Evolutionary conservation across 2,113 vertebrate species (phyloP).

Genomic region (Cervus canadensis): DNA sequence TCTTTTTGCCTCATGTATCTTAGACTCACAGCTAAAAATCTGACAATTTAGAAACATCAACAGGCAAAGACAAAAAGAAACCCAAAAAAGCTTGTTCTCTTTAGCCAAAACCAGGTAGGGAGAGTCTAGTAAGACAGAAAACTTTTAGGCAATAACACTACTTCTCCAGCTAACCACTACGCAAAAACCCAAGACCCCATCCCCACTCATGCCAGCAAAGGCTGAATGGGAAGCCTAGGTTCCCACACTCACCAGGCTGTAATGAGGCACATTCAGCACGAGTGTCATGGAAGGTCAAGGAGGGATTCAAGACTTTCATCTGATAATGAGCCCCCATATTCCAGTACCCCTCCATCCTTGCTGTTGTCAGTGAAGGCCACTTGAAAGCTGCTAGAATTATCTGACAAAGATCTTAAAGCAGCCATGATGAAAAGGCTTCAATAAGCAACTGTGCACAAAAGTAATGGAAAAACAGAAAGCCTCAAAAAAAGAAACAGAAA

Average conservation of each 20-base stretch:
- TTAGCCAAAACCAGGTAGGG: neutral
- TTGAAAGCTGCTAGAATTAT: neutral
- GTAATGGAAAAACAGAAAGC: neutral
- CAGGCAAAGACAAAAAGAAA: neutral
- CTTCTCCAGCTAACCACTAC: neutral
- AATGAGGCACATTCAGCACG: neutral
- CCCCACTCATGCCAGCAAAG: neutral
- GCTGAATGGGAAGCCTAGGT: neutral
- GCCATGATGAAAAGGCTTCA: neutral
- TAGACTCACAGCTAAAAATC: neutral
- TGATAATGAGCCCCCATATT: neutral
- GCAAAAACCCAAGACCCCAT: neutral
- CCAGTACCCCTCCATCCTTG: neutral
- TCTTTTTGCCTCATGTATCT: neutral
- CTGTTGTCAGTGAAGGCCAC: neutral
- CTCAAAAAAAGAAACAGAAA: neutral
- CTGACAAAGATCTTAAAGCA: neutral
- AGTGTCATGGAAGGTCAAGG: neutral
- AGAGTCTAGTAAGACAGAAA: neutral
- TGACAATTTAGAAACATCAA: neutral
- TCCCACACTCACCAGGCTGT: neutral
- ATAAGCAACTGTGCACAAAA: neutral
- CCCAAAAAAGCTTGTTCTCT: neutral
- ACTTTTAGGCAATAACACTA: neutral
- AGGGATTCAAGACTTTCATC: neutral